Conservation (phyloP, 2,113 vertebrate genomes). For the Egretta garzetta region DNA sequence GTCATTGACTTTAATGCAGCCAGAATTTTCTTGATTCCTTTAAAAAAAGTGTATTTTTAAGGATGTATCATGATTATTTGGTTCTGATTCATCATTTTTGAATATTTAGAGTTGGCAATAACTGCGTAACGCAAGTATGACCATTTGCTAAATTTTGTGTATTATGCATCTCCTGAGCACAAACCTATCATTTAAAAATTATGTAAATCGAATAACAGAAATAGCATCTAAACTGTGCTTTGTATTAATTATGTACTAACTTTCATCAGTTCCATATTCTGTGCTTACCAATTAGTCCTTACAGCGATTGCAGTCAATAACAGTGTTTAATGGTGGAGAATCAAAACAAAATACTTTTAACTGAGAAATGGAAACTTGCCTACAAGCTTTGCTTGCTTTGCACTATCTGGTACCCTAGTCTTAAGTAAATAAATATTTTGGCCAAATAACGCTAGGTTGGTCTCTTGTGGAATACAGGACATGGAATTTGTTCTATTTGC, state of each 20-base stretch:
- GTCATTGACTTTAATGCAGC: neutral
- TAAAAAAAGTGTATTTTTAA: neutral
- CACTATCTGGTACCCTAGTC: neutral
- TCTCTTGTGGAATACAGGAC: neutral
- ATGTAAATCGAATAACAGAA: neutral
- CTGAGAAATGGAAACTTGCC: neutral
- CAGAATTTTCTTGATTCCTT: neutral
- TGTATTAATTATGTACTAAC: neutral
- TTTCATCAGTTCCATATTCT: neutral
- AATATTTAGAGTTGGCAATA: neutral
- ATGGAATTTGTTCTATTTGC: neutral
- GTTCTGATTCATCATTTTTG: neutral
- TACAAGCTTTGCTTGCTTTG: neutral
- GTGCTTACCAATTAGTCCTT: neutral
- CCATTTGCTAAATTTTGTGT: neutral
- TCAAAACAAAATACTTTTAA: neutral
- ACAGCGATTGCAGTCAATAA: neutral
- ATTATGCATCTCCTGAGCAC: neutral
- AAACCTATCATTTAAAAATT: neutral
- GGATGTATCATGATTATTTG: neutral
- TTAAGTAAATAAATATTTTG: neutral
- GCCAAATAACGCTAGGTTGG: neutral
- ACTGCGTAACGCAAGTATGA: neutral
- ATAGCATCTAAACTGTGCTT: neutral
- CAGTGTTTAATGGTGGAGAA: neutral